Base-by-base conservation (phyloP, 2,888 invertebrate species). In the Pollenia angustigena region DNA sequence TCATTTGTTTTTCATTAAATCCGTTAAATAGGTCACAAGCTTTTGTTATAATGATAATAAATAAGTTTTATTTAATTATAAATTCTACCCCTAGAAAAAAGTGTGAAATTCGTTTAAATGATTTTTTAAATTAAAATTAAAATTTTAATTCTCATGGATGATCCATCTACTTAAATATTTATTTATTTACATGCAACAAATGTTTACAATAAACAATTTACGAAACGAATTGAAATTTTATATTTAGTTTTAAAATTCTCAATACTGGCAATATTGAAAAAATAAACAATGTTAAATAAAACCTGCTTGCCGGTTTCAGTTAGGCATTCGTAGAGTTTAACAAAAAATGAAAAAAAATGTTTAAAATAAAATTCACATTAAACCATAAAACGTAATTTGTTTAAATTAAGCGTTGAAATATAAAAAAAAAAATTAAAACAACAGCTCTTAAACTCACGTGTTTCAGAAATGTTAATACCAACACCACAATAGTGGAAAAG, bases 401-500 rank as follows among this genome's bases (percentile, higher is more conserved):
- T 71, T 44, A 71, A 68, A 69, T 79, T 58, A 46, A 78, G 78
- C 6, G 18, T 56, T 66, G 6, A 78, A 32, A 56, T 12, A 16
- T 32, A 44, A 10, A 32, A 40, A 16, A 16, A 32, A 16, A 9
- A 11, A 48, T 23, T 23, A 23, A 16, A 46, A 62, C 16, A 3
- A 62, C 9, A 32, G 32, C 32, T 32, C 48, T 56, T 50, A 54
- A 66, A 54, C 42, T 85, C 88, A 84, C 85, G 79, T 88, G 84
- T 84, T 69, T 68, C 68, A n/a, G 74, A 66, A 6, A 32, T 32
- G 4, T 32, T 6, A 32, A 32, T 32, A 32, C 32, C 6, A 0
- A 6, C 1, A 32, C 32, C 32, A 32, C 32, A 32, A 6, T 32
- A 6, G 32, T 6, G 32, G 6, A 32, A 6, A 32, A 6, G 32